These are phyloP conservation scores for Drosophila quadrilineata DNA, from an alignment of 1,140 invertebrate genomes.

Conservation along the genomic window DNA sequence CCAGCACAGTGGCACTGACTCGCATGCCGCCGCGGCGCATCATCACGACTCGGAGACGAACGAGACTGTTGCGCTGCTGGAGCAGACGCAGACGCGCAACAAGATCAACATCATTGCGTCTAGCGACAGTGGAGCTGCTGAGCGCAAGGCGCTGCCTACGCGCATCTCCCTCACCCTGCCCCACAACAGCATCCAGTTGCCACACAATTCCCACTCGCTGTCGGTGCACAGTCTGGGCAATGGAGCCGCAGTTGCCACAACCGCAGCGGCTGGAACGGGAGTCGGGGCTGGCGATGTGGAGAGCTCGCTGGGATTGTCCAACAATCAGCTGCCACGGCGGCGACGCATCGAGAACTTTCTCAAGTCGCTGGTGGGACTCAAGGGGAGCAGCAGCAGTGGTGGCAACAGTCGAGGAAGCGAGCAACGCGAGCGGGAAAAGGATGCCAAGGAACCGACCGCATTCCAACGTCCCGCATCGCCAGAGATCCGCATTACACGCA, in stretches of 20 bases:
- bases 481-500: slow-evolving; percentile 73
- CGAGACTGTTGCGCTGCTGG: slow-evolving; percentile 76
- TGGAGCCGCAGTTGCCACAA: slow-evolving; percentile 18
- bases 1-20: slow-evolving; percentile 54
- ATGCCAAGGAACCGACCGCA: not conserved
- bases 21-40: slow-evolving; percentile 51
- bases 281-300: slow-evolving; percentile 49
- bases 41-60: slow-evolving; percentile 49
- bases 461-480: slow-evolving; percentile 60
- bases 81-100: slow-evolving; percentile 71
- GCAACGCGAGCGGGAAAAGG: slow-evolving; percentile 8
- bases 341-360: slow-evolving; percentile 79
- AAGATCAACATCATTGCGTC: slow-evolving; percentile 74
- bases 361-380: slow-evolving; percentile 77
- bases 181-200: slow-evolving; percentile 5
- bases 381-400: slow-evolving; percentile 45
- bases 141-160: slow-evolving; percentile 15
- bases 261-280: slow-evolving; percentile 8
- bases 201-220: slow-evolving; percentile 17
- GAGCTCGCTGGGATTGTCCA: slow-evolving; percentile 60
- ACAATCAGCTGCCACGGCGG: slow-evolving; percentile 59
- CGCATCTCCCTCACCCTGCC: slow-evolving; percentile 35
- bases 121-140: slow-evolving; percentile 39
- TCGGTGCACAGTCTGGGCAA: slow-evolving; percentile 20
- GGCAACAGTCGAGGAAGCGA: slow-evolving; percentile 5